phyloP scores from a whole-genome alignment of 2,797 vertebrate species.

The Coracias cyanogaster region DNA sequence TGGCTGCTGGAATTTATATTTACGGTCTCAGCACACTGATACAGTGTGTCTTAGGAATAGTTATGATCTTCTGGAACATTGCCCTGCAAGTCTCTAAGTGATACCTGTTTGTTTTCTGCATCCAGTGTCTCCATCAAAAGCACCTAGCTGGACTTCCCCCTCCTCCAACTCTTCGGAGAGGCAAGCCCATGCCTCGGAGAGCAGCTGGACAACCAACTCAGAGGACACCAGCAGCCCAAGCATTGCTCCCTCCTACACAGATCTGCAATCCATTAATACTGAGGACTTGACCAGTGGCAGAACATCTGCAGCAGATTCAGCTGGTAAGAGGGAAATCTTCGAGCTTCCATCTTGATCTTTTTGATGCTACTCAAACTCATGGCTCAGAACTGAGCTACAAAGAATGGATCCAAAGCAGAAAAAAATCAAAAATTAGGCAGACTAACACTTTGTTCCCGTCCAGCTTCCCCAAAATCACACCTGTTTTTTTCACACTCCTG shows the following conservation, averaged over 20 bases:
- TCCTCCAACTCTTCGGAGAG: constrained; percentile 81
- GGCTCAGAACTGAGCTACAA: not conserved
- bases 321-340: constrained; percentile 78
- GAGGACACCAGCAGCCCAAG: constrained; percentile 84
- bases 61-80: not conserved
- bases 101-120: not conserved
- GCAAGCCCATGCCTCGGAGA: constrained; percentile 77
- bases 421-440: not conserved
- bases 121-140: constrained; percentile 69
- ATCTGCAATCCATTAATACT: constrained; percentile 79
- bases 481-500: not conserved
- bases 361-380: not conserved
- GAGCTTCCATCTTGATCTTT: not conserved
- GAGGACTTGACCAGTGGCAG: constrained; percentile 80
- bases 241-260: constrained; percentile 81
- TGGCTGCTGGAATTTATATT: not conserved
- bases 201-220: constrained; percentile 85
- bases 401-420: not conserved
- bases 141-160: constrained; percentile 73
- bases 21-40: not conserved
- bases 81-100: not conserved
- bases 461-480: not conserved
- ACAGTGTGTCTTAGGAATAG: not conserved
- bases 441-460: not conserved
- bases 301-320: constrained; percentile 80